Conservation (phyloP, 2,797 vertebrate species). For the Phrynocephalus vlangalii region DNA sequence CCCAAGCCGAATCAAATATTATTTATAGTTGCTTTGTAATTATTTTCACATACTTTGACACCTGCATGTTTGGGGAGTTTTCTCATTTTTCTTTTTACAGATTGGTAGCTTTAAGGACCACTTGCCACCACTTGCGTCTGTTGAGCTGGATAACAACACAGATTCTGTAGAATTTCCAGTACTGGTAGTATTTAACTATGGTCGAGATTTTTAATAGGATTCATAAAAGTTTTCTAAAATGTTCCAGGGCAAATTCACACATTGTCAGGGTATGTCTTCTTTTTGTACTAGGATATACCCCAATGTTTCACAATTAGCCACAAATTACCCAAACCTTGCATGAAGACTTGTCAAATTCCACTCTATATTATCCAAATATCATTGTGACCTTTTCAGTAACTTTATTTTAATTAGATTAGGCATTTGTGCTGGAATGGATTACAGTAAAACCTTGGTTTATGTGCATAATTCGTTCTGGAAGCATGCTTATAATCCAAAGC, state of each 20-base stretch:
- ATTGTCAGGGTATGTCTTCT: no score
- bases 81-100: constrained; percentile 65
- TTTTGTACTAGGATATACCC: no score
- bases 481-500: no score
- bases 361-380: background rate
- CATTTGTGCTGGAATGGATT: constrained; percentile 11
- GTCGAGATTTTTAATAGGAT: no score
- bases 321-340: no score
- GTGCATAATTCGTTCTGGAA: no score
- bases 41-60: constrained; percentile 72
- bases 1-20: constrained; percentile 60
- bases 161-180: background rate
- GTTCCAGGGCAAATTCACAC: no score
- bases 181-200: background rate
- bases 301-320: no score
- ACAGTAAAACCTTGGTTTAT: background rate
- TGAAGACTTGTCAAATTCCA: no score
- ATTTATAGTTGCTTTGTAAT: constrained; percentile 68
- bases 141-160: background rate
- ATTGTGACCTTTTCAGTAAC: background rate
- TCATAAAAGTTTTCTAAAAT: no score
- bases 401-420: background rate
- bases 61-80: constrained; percentile 68
- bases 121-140: constrained; percentile 51
- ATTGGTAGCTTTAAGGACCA: constrained; percentile 64